Evolutionary conservation across 2,797 vertebrate species (phyloP), one percentile per base, ranked within the genome.

Genomic region (Sandelia bainsii): DNA sequence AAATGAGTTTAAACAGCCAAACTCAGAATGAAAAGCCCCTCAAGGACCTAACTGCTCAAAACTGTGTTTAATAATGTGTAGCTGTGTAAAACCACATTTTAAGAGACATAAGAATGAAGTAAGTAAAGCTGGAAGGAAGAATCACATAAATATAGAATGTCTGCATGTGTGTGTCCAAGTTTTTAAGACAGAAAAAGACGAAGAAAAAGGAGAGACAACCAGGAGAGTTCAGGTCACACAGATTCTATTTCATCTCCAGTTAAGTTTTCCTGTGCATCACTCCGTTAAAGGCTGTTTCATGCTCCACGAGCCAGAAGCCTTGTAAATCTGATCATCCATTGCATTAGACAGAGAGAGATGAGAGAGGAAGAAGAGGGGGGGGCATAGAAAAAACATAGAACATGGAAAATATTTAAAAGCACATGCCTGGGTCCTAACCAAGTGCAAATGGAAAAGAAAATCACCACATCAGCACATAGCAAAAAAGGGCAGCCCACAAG

Each of bases 401-500:
- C 56, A 72, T 89, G 92, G 93, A 93, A 93, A 89, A 88, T 78
- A 90, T 86, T 92, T 69, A 83, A 85, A 74, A 85, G 75, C 85
- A 88, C 83, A 91, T 91, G 91, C 77, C 78, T 87, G 83, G 69
- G 79, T 86, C 80, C 72, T 85, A 85, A 90, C 89, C 87, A 76
- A 91, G 88, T 79, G 83, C 90, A 88, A 92, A 88, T 90, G 93
- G 92, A 93, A 93, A 94, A 89, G 83, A 92, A 93, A 94, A 91
- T 76, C 46, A 65, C 85, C 51, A 52, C 82, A 87, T 94, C 93
- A 94, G 94, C 93, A 90, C 79, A 90, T 88, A 83, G 81, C 89
- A 85, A 79, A 77, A 82, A 84, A 91, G 85, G 89, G 87, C 81
- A 91, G 83, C 85, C 91, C 90, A 83, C 91, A 94, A 93, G 54